Conservation (phyloP, 2,797 vertebrate species). For the Malacoraja senta region DNA sequence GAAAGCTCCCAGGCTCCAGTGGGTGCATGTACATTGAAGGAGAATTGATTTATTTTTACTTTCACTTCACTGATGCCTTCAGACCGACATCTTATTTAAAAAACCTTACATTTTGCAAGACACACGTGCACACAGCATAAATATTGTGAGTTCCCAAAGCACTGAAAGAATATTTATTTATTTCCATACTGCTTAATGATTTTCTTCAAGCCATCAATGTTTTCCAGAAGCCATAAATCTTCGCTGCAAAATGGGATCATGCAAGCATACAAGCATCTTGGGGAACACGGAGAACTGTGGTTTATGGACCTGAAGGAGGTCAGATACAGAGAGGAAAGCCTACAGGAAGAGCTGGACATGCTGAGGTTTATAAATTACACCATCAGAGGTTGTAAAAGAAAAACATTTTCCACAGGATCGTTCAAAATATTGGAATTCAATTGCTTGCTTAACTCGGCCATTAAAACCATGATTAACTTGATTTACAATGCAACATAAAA, state of each 20-base stretch:
- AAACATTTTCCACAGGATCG: too few species aligned
- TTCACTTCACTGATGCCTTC: background rate
- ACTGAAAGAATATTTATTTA: background rate
- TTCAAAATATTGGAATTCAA: too few species aligned
- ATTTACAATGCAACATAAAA: too few species aligned
- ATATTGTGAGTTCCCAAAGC: background rate
- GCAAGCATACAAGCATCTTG: background rate
- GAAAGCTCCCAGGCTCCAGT: background rate
- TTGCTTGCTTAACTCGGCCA: too few species aligned
- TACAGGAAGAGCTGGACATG: too few species aligned
- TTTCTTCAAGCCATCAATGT: background rate
- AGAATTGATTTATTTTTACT: slow-evolving; percentile 3
- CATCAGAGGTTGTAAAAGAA: too few species aligned
- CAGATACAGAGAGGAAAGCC: too few species aligned
- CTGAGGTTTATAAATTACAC: too few species aligned
- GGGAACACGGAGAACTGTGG: too few species aligned
- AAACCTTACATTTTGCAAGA: background rate
- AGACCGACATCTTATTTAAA: slow-evolving; percentile 6
- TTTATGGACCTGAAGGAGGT: too few species aligned
- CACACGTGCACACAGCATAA: too few species aligned
- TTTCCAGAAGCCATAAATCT: background rate
- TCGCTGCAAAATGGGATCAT: background rate
- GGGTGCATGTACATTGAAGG: background rate
- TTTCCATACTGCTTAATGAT: background rate
- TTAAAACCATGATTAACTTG: too few species aligned